Evolutionary conservation across 2,797 vertebrate species (phyloP).

Genomic region (Ctenopoma kingsleyae): DNA sequence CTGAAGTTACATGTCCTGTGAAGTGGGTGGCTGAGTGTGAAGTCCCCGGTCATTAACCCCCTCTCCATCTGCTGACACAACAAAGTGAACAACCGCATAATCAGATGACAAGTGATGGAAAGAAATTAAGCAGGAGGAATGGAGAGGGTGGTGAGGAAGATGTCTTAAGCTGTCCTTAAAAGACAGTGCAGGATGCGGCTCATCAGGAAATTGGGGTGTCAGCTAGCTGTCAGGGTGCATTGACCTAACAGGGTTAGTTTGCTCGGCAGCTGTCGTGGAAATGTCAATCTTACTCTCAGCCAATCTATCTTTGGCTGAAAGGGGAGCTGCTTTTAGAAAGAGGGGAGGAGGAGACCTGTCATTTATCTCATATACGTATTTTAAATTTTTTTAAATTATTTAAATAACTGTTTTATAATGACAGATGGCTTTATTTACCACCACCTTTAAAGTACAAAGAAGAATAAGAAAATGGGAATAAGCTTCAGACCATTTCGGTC

Average conservation of each 20-base stretch:
- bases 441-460: slow-evolving; percentile 19
- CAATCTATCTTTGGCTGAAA: slow-evolving; percentile 74
- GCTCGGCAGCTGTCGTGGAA: slow-evolving; percentile 73
- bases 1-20: slow-evolving; percentile 40
- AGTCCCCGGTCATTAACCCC: slow-evolving; percentile 61
- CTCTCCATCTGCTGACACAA: slow-evolving; percentile 73
- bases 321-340: slow-evolving; percentile 34
- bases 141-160: slow-evolving; percentile 38
- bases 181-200: slow-evolving; percentile 60
- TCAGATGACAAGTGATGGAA: slow-evolving; percentile 75
- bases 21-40: slow-evolving; percentile 20
- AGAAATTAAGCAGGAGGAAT: slow-evolving; percentile 62
- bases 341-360: slow-evolving; percentile 22
- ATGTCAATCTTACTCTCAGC: slow-evolving; percentile 68
- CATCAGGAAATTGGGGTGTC: slow-evolving; percentile 81
- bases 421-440: not conserved
- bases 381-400: not conserved
- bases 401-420: not conserved
- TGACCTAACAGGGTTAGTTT: slow-evolving; percentile 73
- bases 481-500: not conserved
- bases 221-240: slow-evolving; percentile 79
- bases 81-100: slow-evolving; percentile 71
- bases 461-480: not conserved
- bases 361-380: slow-evolving; percentile 24
- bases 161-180: slow-evolving; percentile 65